Conservation (phyloP, 2,113 vertebrate species). For the Cranoglanis bouderius region DNA sequence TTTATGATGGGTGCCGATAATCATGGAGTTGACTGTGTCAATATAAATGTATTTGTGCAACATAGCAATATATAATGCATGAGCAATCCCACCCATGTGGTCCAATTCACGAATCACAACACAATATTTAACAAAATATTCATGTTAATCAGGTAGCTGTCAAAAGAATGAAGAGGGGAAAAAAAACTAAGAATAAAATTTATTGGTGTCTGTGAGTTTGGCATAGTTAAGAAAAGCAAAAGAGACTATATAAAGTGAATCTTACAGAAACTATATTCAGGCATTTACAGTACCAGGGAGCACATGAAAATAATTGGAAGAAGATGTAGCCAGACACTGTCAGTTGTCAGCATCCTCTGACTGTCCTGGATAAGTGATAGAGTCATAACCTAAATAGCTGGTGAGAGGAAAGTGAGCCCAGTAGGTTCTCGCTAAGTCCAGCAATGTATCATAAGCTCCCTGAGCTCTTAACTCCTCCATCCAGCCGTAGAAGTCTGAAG, state of each 20-base stretch:
- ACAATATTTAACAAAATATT: neutral
- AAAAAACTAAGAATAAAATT: neutral
- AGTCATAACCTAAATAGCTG: conserved; percentile 64
- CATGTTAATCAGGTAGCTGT: neutral
- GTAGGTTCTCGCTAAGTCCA: conserved; percentile 68
- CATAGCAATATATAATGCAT: neutral
- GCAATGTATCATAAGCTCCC: conserved; percentile 56
- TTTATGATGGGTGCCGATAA: neutral
- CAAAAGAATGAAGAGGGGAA: neutral
- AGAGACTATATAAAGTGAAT: neutral
- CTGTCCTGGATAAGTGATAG: conserved; percentile 43
- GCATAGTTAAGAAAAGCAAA: neutral
- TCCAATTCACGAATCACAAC: neutral
- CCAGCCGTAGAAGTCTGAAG: conserved; percentile 71
- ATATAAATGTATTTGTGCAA: neutral
- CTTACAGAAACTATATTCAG: neutral
- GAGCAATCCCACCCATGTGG: neutral
- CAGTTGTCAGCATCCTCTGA: conserved; percentile 40
- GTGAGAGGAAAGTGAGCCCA: conserved; percentile 73
- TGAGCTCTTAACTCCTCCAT: conserved; percentile 65
- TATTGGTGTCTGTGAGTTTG: neutral
- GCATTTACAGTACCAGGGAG: neutral
- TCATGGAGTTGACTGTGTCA: neutral
- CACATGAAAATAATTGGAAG: neutral
- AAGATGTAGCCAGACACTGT: neutral